phyloP scores from a whole-genome alignment of 2,888 invertebrate species.

The Patella pellucida region DNA sequence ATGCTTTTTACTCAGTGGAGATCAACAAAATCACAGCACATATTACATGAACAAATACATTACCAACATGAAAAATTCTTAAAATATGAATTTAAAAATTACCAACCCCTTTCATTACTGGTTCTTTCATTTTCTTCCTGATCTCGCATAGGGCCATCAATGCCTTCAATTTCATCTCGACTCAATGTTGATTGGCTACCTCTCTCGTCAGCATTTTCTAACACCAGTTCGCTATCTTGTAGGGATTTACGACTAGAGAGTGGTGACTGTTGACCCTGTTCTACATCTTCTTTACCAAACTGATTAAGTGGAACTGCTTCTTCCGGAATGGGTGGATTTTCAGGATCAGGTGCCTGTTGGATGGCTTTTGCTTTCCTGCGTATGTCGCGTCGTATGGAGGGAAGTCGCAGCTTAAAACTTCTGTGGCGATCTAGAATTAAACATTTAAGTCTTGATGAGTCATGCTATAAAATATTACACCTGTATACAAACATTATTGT shows the following conservation, averaged over 20 bases:
- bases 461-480: not conserved
- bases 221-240: constrained; percentile 24
- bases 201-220: constrained; percentile 18
- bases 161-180: constrained; percentile 25
- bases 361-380: constrained; percentile 44
- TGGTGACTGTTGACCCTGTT: constrained; percentile 14
- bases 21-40: not conserved
- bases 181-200: constrained; percentile 33
- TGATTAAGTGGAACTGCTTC: constrained; percentile 59
- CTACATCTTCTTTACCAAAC: constrained; percentile 40
- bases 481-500: not conserved
- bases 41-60: not conserved
- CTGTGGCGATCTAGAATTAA: constrained; percentile 62
- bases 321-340: constrained; percentile 54
- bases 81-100: too few relatives aligned
- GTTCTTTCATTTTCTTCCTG: not conserved
- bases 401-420: constrained; percentile 68
- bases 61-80: not conserved
- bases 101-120: not conserved
- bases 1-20: not conserved
- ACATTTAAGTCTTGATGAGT: not conserved
- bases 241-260: constrained; percentile 6
- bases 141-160: constrained; percentile 11
- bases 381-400: constrained; percentile 66
- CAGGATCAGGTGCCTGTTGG: constrained; percentile 48